These are phyloP conservation scores for Bugula neritina DNA, from an alignment of 2,888 invertebrate species.

Conservation along the genomic window DNA sequence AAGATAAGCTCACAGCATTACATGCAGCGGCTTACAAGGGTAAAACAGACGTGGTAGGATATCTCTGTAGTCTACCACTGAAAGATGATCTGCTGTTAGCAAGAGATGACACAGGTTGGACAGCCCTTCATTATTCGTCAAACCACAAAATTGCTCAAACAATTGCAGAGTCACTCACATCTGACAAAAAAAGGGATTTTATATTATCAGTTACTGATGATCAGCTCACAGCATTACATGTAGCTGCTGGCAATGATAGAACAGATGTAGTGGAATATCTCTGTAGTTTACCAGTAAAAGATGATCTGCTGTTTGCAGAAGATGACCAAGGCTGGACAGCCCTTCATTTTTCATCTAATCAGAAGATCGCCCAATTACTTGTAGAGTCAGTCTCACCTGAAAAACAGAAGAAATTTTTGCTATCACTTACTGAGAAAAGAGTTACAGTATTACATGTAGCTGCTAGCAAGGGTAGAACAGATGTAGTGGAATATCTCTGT, in stretches of 20 bases:
- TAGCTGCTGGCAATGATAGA: background rate
- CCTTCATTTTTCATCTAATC: background rate
- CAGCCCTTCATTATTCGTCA: background rate
- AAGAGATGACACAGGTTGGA: background rate
- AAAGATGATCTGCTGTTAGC: background rate
- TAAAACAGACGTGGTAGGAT: background rate
- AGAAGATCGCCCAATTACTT: background rate
- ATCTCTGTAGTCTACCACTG: background rate
- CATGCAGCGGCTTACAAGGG: background rate
- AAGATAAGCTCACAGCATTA: background rate
- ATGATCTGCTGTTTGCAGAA: background rate
- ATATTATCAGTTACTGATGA: background rate
- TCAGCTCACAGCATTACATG: background rate
- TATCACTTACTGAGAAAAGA: background rate
- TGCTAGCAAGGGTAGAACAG: background rate
- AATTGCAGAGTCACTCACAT: background rate
- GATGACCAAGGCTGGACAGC: background rate
- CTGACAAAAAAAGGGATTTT: background rate
- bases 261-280: background rate
- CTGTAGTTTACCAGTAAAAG: background rate
- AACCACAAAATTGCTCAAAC: background rate
- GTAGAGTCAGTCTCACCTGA: background rate
- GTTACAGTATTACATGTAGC: background rate
- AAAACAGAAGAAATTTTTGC: background rate
- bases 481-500: background rate